Evolutionary conservation across 2,888 invertebrate species (phyloP).

Genomic region (Incurvaria masculella): DNA sequence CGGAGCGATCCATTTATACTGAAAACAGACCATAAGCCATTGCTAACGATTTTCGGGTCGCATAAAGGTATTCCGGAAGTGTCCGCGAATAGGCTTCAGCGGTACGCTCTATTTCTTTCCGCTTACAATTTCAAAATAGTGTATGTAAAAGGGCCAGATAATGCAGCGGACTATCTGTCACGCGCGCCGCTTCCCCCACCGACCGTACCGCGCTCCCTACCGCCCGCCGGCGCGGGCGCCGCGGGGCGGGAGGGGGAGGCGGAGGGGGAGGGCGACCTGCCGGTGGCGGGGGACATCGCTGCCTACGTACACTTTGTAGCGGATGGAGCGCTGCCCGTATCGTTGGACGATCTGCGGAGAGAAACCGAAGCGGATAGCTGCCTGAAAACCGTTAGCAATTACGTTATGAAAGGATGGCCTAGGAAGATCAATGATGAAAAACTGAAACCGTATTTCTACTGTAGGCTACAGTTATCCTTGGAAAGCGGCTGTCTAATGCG

Average conservation of each 20-base stretch:
- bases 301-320: slow-evolving; percentile 7
- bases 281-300: neutral
- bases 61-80: slow-evolving; percentile 1
- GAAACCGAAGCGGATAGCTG: neutral
- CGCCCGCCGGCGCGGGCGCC: too few relatives aligned
- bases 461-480: slow-evolving; percentile 1
- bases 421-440: slow-evolving; percentile 3
- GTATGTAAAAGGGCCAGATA: slow-evolving; percentile 2
- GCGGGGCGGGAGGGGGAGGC: too few relatives aligned
- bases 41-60: slow-evolving; percentile 1
- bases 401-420: slow-evolving; percentile 5
- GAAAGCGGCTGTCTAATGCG: slow-evolving; percentile 4
- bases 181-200: slow-evolving; percentile 7
- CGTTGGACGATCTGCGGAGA: neutral
- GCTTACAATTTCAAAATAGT: slow-evolving; percentile 3
- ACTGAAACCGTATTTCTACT: slow-evolving; percentile 6
- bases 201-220: neutral
- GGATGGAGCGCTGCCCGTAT: neutral
- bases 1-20: slow-evolving; percentile 13
- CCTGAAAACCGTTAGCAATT: slow-evolving; percentile 3
- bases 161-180: slow-evolving; percentile 12
- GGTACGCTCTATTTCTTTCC: too few relatives aligned
- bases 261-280: neutral
- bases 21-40: slow-evolving; percentile 11
- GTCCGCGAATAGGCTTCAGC: slow-evolving; percentile 1